phyloP scores from a whole-genome alignment of 2,113 vertebrate genomes.

The zebrafish (Danio rerio) region GRCz12tu NC_133181.1:12088001-12088500 shows the following conservation, averaged over 20 bases:
- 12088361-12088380: slow-evolving; percentile 76
- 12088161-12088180: slow-evolving; percentile 80
- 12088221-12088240: slow-evolving; percentile 87
- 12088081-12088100: slow-evolving; percentile 86
- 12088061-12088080: slow-evolving; percentile 82
- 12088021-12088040: slow-evolving; percentile 69
- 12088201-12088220: slow-evolving; percentile 87
- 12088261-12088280: slow-evolving; percentile 82
- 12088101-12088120: slow-evolving; percentile 77
- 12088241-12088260: slow-evolving; percentile 83
- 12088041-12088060: slow-evolving; percentile 76
- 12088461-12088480: neutral
- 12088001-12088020: slow-evolving; percentile 75
- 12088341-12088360: slow-evolving; percentile 92
- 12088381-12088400: neutral
- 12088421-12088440: slow-evolving; percentile 10
- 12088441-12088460: neutral
- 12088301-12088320: slow-evolving; percentile 86
- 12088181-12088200: slow-evolving; percentile 87
- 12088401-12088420: neutral
- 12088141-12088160: slow-evolving; percentile 67
- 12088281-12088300: slow-evolving; percentile 86
- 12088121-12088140: slow-evolving; percentile 43
- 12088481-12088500: too few species aligned
- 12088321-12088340: slow-evolving; percentile 88